These are phyloP conservation scores for Aplidium turbinatum DNA, from an alignment of 23 tunicate species.

Conservation along the genomic window DNA sequence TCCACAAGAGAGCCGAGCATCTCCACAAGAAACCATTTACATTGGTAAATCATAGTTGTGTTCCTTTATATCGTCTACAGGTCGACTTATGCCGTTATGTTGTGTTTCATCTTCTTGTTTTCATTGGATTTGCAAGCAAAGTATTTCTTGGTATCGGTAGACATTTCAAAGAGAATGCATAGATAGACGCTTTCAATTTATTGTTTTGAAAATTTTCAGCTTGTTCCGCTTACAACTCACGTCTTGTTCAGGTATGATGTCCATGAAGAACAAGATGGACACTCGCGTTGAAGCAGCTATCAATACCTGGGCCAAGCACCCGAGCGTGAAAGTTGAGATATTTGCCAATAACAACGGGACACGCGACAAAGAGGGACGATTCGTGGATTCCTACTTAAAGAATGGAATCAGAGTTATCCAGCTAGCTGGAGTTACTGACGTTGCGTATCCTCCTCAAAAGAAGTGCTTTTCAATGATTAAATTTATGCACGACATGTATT, in stretches of 20 bases:
- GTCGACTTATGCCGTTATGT: no score
- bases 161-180: no score
- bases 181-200: no score
- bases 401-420: slow-evolving; percentile 30
- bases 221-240: no score
- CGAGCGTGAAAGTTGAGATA: slow-evolving; percentile 20
- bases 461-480: slow-evolving; percentile 68
- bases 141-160: no score
- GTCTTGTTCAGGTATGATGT: slow-evolving; percentile 47
- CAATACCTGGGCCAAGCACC: slow-evolving; percentile 43
- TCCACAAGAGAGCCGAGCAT: no score
- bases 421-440: slow-evolving; percentile 44
- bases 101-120: no score
- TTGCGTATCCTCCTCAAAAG: slow-evolving; percentile 49
- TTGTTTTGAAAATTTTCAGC: no score
- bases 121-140: no score
- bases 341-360: slow-evolving; percentile 47
- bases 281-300: slow-evolving; percentile 47
- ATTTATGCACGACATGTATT: slow-evolving; percentile 47
- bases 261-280: slow-evolving; percentile 36
- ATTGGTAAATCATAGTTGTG: no score
- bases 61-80: no score
- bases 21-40: no score
- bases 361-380: neutral
- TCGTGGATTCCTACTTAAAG: neutral